Evolutionary conservation across 92 coral and sea anemone species (phyloP).

Genomic region (Micromussa lordhowensis): DNA sequence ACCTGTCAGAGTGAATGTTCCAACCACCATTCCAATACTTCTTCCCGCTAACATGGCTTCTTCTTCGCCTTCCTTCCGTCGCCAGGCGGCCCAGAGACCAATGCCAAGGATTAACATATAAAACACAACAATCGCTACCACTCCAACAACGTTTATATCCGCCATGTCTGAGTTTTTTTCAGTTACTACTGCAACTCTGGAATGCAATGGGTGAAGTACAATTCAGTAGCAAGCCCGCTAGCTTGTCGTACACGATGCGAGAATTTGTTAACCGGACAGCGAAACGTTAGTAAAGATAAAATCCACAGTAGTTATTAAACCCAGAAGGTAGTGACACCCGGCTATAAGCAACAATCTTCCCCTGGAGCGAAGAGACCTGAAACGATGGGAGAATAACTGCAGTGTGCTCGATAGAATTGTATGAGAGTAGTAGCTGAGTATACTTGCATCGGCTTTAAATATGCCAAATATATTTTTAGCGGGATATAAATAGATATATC

Average conservation of each 20-base stretch:
- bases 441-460: not conserved
- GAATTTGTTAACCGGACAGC: not conserved
- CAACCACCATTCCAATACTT: slow-evolving; percentile 81
- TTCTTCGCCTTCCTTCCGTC: slow-evolving; percentile 73
- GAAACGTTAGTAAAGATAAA: not conserved
- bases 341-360: too few relatives aligned
- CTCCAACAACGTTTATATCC: slow-evolving; percentile 79
- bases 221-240: not conserved
- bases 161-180: not conserved
- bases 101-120: slow-evolving; percentile 72
- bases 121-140: slow-evolving; percentile 79
- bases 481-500: not conserved
- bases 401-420: not conserved
- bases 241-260: not conserved
- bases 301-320: not conserved
- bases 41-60: slow-evolving; percentile 90
- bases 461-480: not conserved
- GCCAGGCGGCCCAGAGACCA: slow-evolving; percentile 86
- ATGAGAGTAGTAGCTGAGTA: not conserved
- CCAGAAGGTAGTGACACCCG: not conserved
- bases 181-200: not conserved
- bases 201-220: not conserved
- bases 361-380: not conserved
- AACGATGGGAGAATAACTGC: not conserved
- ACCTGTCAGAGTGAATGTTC: slow-evolving; percentile 92